A percentile compares a stretch with the other conserved stretches of the same genome.
These are phyloP conservation scores for Alethe castanea DNA, from an alignment of 2,113 vertebrate genomes.

Conservation along the genomic window DNA sequence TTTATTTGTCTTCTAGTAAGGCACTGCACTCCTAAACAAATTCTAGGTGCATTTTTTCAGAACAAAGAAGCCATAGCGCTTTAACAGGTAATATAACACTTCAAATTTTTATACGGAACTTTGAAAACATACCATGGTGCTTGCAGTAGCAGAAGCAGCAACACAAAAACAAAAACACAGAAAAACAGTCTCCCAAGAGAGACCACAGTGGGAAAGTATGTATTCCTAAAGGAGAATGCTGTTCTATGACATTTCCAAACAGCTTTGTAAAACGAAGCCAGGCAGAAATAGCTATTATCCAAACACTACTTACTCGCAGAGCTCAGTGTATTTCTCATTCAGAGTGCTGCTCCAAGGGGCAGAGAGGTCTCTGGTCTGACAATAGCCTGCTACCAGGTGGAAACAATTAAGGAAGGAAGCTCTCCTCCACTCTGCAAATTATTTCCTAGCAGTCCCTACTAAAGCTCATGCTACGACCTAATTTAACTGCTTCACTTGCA, in stretches of 20 bases:
- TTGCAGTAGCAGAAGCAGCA: neutral
- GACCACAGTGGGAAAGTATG: neutral
- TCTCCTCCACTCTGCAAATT: slow-evolving; percentile 19
- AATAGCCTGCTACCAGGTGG: slow-evolving; percentile 53
- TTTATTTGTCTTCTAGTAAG: neutral
- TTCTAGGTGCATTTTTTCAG: neutral
- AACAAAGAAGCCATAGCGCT: neutral
- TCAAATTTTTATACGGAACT: neutral
- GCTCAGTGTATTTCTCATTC: neutral
- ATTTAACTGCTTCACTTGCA: slow-evolving; percentile 18
- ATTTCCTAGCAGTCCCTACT: slow-evolving; percentile 30
- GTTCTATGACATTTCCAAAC: slow-evolving; percentile 36
- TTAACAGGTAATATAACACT: neutral
- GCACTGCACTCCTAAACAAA: neutral
- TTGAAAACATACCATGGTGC: slow-evolving; percentile 10
- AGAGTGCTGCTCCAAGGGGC: neutral
- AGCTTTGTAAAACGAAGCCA: slow-evolving; percentile 34
- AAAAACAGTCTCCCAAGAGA: neutral
- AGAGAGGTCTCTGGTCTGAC: slow-evolving; percentile 16
- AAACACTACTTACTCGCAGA: neutral
- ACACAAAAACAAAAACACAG: neutral
- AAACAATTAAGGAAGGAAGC: slow-evolving; percentile 65
- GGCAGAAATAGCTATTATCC: neutral
- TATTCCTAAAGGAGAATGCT: slow-evolving; percentile 27
- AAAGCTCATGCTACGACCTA: neutral